A percentile compares a stretch with the other conserved stretches of the same genome.
Evolutionary conservation across 2,113 vertebrate genomes (phyloP).

Genomic region (Bubo scandiacus): DNA sequence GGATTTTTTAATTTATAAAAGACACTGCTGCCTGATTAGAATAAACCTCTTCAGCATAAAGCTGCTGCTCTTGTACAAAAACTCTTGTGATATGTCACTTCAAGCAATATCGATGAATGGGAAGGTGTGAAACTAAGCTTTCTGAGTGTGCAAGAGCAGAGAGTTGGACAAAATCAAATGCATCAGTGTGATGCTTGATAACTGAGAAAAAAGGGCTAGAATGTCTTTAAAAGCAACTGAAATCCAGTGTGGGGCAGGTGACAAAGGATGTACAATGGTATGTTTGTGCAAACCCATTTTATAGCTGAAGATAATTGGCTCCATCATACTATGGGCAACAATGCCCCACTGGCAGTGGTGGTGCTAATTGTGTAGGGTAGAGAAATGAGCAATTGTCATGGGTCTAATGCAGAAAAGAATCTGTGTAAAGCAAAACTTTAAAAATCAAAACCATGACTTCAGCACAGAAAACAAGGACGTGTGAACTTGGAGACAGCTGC

Average conservation of each 20-base stretch:
- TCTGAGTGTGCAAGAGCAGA: background rate
- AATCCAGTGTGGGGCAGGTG: slow-evolving; percentile 12
- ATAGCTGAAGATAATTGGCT: slow-evolving; percentile 39
- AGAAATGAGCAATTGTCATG: background rate
- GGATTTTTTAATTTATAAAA: slow-evolving; percentile 34
- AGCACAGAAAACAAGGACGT: background rate
- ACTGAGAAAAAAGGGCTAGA: background rate
- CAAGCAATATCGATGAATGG: background rate
- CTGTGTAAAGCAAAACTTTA: background rate
- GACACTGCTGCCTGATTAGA: slow-evolving; percentile 15
- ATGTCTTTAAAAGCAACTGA: slow-evolving; percentile 7
- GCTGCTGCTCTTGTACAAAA: background rate
- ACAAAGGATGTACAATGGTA: background rate
- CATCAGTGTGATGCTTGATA: background rate
- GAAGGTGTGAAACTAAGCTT: background rate
- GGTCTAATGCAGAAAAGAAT: background rate
- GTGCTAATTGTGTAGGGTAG: slow-evolving; percentile 20
- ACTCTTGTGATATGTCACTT: background rate
- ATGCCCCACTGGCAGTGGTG: background rate
- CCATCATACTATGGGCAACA: background rate
- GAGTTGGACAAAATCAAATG: background rate
- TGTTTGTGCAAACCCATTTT: slow-evolving; percentile 18
- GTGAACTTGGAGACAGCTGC: background rate
- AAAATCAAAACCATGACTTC: background rate
- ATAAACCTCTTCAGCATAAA: slow-evolving; percentile 29